These are phyloP conservation scores for Oopsacas minuta DNA, from an alignment of 37 sponge, comb jelly and placozoan species.

Conservation along the genomic window DNA sequence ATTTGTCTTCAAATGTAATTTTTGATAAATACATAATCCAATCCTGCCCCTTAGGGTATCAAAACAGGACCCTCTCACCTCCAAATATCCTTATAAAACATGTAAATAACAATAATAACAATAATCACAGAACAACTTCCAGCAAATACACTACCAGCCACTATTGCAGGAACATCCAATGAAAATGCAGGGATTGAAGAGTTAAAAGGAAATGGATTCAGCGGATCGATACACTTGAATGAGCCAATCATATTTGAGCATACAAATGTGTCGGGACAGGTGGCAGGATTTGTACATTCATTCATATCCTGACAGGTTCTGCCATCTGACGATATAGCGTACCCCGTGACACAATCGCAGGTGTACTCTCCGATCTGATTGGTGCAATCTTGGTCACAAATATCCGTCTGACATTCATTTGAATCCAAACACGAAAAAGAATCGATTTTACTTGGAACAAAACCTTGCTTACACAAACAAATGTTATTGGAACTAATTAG, in stretches of 20 bases:
- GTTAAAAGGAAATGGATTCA: not conserved
- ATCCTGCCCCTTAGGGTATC: too few species aligned
- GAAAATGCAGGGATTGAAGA: not conserved
- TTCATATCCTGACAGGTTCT: not conserved
- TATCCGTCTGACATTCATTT: not conserved
- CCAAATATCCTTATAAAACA: not conserved
- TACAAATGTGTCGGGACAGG: not conserved
- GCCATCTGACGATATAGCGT: not conserved
- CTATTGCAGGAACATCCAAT: conserved; percentile 2
- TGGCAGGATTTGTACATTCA: not conserved
- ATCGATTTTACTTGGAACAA: not conserved
- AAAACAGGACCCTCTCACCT: too few species aligned
- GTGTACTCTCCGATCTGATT: not conserved
- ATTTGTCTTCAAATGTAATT: too few species aligned
- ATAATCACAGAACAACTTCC: not conserved
- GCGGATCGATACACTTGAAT: not conserved
- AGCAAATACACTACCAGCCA: not conserved
- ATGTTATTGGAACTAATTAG: not conserved
- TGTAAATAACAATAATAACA: not conserved
- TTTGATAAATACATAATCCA: too few species aligned
- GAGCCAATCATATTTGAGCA: not conserved
- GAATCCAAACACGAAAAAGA: conserved; percentile 7
- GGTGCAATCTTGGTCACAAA: conserved; percentile 13
- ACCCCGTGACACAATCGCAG: not conserved
- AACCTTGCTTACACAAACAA: not conserved